Conservation (phyloP, 2,113 vertebrate species). For the Colius striatus region DNA sequence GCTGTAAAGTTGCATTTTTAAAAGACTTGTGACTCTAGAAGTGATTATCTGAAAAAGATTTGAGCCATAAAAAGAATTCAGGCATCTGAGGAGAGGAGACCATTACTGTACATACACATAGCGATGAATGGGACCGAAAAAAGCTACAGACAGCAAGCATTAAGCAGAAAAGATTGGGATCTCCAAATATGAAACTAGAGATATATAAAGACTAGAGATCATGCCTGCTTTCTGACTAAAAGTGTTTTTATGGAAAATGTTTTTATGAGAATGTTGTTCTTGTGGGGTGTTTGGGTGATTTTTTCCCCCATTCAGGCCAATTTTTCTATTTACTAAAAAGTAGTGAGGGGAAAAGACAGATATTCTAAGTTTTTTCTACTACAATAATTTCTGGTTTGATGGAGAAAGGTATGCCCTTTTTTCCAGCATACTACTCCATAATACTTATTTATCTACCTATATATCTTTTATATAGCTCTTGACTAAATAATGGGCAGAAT, state of each 20-base stretch:
- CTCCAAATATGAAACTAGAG: not conserved
- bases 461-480: not conserved
- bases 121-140: not conserved
- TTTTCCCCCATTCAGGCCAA: not conserved
- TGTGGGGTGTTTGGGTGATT: not conserved
- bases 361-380: not conserved
- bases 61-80: not conserved
- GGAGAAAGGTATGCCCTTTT: not conserved
- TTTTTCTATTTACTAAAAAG: not conserved
- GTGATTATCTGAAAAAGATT: not conserved
- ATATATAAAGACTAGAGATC: not conserved
- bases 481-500: conserved; percentile 2
- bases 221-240: not conserved
- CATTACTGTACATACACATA: not conserved
- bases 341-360: not conserved
- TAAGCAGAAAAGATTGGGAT: not conserved
- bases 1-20: not conserved
- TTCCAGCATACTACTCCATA: not conserved
- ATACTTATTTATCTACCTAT: not conserved
- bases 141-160: not conserved
- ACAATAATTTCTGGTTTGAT: not conserved
- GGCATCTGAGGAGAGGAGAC: not conserved
- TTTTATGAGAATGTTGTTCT: not conserved
- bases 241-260: not conserved
- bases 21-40: not conserved